Conservation (phyloP, 2,888 invertebrate genomes). For the Eucriotettix oculatus region DNA sequence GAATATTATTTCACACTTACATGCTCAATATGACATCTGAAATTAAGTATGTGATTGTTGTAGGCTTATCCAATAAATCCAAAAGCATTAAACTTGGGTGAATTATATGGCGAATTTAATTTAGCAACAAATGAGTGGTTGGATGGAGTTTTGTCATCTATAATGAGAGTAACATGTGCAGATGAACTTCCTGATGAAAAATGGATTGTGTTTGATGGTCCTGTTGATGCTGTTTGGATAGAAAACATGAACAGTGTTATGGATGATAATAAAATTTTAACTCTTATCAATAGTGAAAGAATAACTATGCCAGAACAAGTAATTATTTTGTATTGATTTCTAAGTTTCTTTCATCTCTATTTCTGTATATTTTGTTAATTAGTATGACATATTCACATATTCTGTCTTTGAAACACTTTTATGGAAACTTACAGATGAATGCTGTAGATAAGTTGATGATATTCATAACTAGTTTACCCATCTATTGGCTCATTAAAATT, state of each 20-base stretch:
- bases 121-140: conserved; percentile 77
- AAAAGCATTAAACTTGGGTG: conserved; percentile 70
- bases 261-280: conserved; percentile 85
- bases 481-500: no score
- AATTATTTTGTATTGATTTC: not conserved
- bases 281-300: conserved; percentile 79
- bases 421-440: no score
- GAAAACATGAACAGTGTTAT: conserved; percentile 91
- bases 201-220: conserved; percentile 88
- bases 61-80: conserved; percentile 64
- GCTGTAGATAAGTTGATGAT: no score
- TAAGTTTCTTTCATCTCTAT: not conserved
- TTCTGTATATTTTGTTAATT: no score
- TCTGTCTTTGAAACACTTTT: no score
- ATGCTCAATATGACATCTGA: no score
- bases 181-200: conserved; percentile 65
- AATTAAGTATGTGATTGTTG: not conserved
- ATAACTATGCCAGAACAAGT: conserved; percentile 76
- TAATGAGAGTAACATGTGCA: conserved; percentile 59
- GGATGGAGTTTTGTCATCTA: conserved; percentile 67
- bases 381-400: no score
- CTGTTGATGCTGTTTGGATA: conserved; percentile 90
- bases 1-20: no score
- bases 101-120: conserved; percentile 85
- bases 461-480: no score